Conservation (phyloP, 1,140 invertebrate species). For the Acromyrmex heyeri region DNA sequence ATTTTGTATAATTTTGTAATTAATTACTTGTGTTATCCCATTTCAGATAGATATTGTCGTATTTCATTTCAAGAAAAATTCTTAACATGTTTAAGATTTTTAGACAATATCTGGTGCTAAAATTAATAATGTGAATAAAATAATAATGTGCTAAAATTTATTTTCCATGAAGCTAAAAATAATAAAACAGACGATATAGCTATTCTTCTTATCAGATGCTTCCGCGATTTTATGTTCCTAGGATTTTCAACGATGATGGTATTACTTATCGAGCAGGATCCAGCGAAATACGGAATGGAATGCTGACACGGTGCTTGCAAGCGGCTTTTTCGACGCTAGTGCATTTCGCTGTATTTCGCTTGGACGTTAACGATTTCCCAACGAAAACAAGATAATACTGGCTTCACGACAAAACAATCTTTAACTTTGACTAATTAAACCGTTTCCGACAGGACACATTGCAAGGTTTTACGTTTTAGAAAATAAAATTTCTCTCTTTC, state of each 20-base stretch:
- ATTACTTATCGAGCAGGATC: slow-evolving; percentile 47
- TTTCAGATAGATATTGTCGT: not conserved
- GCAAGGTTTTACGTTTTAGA: not conserved
- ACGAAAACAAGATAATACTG: slow-evolving; percentile 33
- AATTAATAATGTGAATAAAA: not conserved
- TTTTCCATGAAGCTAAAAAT: not conserved
- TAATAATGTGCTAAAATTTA: not conserved
- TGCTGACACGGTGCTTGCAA: slow-evolving; percentile 60
- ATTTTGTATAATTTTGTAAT: slow-evolving; percentile 36
- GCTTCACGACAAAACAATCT: slow-evolving; percentile 34
- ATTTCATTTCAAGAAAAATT: not conserved
- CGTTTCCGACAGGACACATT: not conserved
- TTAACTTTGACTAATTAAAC: slow-evolving; percentile 27
- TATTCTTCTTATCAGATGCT: slow-evolving; percentile 27
- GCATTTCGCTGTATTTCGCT: slow-evolving; percentile 11
- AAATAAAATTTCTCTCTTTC: slow-evolving; percentile 12
- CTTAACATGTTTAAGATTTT: not conserved
- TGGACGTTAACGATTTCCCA: slow-evolving; percentile 41
- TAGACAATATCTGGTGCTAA: not conserved
- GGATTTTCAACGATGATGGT: slow-evolving; percentile 12
- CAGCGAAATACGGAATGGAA: slow-evolving; percentile 46
- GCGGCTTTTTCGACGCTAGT: slow-evolving; percentile 38
- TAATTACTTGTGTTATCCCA: slow-evolving; percentile 65
- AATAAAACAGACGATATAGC: slow-evolving; percentile 24
- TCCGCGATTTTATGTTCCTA: slow-evolving; percentile 43